phyloP scores from a whole-genome alignment of 2,113 vertebrate species.

The Lamprotornis superbus region DNA sequence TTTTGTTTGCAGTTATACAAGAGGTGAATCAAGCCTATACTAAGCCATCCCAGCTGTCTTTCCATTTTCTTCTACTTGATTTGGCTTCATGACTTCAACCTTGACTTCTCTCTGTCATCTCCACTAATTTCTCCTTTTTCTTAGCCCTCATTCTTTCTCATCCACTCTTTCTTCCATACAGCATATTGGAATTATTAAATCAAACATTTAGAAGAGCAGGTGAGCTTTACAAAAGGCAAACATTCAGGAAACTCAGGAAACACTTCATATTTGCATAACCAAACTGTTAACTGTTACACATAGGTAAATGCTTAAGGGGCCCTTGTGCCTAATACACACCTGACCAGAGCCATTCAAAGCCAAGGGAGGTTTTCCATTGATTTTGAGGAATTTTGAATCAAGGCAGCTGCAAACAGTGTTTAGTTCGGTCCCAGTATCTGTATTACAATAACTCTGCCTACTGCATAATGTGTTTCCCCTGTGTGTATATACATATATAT shows the following conservation, averaged over 20 bases:
- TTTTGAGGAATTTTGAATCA: background rate
- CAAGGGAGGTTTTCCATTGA: background rate
- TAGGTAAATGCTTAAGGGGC: background rate
- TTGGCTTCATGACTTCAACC: background rate
- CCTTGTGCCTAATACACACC: background rate
- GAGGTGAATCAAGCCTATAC: background rate
- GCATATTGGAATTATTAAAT: background rate
- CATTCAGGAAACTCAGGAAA: background rate
- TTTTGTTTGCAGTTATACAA: background rate
- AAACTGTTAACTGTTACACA: background rate
- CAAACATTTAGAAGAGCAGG: background rate
- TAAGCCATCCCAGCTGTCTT: background rate
- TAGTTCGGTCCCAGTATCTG: background rate
- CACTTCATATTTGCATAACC: background rate
- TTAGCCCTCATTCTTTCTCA: background rate
- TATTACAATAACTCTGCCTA: background rate
- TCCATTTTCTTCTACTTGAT: background rate
- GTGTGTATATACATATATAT: background rate
- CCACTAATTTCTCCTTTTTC: background rate
- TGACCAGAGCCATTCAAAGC: background rate
- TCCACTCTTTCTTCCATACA: background rate
- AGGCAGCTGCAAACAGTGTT: background rate
- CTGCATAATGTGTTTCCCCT: fast-evolving
- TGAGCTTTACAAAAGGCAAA: background rate
- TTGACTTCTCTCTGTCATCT: background rate